Percentiles rank a stretch among this genome's conserved stretches.
These are phyloP conservation scores for Elanoides forficatus DNA, from an alignment of 2,113 vertebrate species.

Conservation along the genomic window DNA sequence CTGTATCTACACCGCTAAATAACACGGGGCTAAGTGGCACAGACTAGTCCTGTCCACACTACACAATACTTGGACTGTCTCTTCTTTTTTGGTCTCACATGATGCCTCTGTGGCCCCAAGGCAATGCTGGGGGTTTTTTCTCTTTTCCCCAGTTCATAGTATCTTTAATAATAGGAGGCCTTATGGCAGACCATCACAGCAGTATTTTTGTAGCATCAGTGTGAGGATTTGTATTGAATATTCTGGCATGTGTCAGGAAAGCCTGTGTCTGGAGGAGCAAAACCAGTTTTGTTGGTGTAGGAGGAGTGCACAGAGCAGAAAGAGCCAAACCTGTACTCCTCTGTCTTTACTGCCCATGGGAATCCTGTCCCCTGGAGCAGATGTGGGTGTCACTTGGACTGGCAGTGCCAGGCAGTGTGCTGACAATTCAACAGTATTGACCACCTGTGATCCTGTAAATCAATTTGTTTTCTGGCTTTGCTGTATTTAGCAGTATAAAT, in stretches of 20 bases:
- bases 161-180: not conserved
- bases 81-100: not conserved
- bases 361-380: not conserved
- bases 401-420: not conserved
- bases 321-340: not conserved
- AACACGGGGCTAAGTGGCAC: not conserved
- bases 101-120: not conserved
- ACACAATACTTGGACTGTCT: not conserved
- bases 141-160: not conserved
- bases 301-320: not conserved
- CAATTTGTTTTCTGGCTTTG: constrained; percentile 11
- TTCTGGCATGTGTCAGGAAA: not conserved
- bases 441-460: not conserved
- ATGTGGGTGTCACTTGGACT: not conserved
- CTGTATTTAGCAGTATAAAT: not conserved
- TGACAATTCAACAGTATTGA: not conserved
- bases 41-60: not conserved
- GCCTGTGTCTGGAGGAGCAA: not conserved
- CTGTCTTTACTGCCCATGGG: not conserved
- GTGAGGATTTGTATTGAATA: not conserved
- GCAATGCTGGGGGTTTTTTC: not conserved
- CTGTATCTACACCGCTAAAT: not conserved
- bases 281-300: not conserved
- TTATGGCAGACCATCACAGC: not conserved
- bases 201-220: not conserved